These are phyloP conservation scores for Chymomyza caudatula DNA, from an alignment of 2,888 invertebrate species.

Conservation along the genomic window DNA sequence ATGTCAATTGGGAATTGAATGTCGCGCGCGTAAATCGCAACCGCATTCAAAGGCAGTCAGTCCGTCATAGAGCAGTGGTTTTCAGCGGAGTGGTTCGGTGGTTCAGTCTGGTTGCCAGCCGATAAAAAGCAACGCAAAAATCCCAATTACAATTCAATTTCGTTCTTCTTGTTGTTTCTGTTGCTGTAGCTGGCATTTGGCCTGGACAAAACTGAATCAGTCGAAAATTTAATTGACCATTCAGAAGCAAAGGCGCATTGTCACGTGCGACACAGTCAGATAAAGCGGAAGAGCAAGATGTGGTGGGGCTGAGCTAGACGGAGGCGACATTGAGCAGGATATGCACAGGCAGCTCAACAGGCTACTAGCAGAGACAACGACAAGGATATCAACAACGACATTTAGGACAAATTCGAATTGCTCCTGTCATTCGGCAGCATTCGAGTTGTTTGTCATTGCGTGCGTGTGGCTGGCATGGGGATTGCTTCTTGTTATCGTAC, in stretches of 20 bases:
- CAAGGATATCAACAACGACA: slow-evolving; percentile 10
- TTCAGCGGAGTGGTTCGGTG: not conserved
- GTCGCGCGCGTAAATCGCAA: slow-evolving; percentile 2
- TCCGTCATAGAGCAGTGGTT: not conserved
- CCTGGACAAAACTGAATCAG: slow-evolving; percentile 42
- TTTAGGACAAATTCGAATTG: slow-evolving; percentile 51
- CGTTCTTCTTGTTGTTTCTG: not conserved
- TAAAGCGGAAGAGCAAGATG: not conserved
- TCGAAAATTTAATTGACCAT: slow-evolving; percentile 74
- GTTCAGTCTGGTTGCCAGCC: slow-evolving; percentile 6
- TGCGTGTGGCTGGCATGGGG: slow-evolving; percentile 13
- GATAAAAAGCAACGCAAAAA: slow-evolving; percentile 48
- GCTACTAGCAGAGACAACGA: not conserved
- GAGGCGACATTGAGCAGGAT: slow-evolving; percentile 17
- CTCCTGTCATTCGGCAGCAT: slow-evolving; percentile 42
- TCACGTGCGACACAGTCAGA: slow-evolving; percentile 49
- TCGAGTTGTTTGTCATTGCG: slow-evolving; percentile 58
- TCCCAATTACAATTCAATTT: slow-evolving; percentile 72
- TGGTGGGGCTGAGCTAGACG: slow-evolving; percentile 6
- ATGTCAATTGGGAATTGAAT: slow-evolving; percentile 24
- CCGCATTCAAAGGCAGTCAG: not conserved
- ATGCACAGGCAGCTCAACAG: slow-evolving; percentile 1
- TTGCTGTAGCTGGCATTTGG: slow-evolving; percentile 10
- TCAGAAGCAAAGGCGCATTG: slow-evolving; percentile 58
- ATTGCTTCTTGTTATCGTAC: slow-evolving; percentile 54